Evolutionary conservation across 1,140 invertebrate species (phyloP), one percentile per base, ranked within the genome.

Genomic region (Anastrepha obliqua): DNA sequence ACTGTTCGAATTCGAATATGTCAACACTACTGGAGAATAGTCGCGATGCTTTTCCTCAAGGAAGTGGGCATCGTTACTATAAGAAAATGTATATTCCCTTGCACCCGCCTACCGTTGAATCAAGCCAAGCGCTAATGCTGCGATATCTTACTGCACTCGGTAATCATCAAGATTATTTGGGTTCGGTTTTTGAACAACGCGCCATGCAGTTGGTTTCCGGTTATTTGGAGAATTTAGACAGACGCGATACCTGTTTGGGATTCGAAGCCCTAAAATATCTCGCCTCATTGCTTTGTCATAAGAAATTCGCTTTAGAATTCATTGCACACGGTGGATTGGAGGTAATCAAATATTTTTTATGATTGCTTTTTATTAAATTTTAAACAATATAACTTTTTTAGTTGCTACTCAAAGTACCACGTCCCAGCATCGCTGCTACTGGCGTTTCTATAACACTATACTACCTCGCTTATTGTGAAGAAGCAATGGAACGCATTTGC

Each of bases 221-320:
- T 65, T 99, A 98, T 91, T 96, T 99, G n/a, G 97, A 99, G 91
- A 95, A 98, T 15, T 95, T 96, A 6, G 96, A 98, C 93, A 98
- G 97, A 0, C 95, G 96, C 89, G 98, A 99, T 94, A 97, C 98
- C 13, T 94, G 98, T 58, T 94, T 99, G 3, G 98, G 98, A 1
- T 99, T 99, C 94, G 98, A 99, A 93, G 98, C 98, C 1, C 94
- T 98, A 0, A 97, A 98, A 94, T 99, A 99, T 94, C 94, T 99
- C 3, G 97, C 98, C 0, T 97, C 98, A 2, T 93, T 99, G 67
- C 94, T 99, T 0, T 99, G 98, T 90, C 98, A 99, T 93, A 99
- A 99, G 93, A 99, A 99, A 93, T 99, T 99, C 94, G 98, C 98
- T 0, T 96, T 99, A 11, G 98, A 99, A 93, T 99, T 99, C 93